These are phyloP conservation scores for Pocillopora verrucosa DNA, from an alignment of 64 coral and sea anemone species.

Conservation along the genomic window DNA sequence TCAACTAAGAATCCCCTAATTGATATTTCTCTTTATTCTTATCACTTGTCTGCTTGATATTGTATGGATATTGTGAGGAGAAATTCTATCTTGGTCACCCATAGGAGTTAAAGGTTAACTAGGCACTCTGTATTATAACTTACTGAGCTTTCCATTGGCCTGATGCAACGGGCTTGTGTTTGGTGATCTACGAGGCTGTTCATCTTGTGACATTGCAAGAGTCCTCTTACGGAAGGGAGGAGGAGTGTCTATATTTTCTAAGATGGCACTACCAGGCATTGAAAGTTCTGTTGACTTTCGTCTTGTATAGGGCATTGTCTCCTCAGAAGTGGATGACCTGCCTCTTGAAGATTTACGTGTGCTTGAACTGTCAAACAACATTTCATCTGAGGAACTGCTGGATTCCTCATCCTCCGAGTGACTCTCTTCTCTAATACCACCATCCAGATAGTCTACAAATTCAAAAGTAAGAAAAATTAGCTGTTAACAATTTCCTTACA, in stretches of 20 bases:
- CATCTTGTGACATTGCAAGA: background rate
- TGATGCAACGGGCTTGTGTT: background rate
- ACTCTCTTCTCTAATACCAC: slow-evolving; percentile 32
- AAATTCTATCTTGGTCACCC: no score
- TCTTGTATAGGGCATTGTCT: background rate
- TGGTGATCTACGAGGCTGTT: background rate
- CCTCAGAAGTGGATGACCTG: background rate
- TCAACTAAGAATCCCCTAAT: no score
- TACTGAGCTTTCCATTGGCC: background rate
- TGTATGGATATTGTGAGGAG: no score
- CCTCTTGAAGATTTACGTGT: background rate
- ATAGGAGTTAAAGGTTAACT: no score
- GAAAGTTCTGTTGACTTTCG: slow-evolving; percentile 6
- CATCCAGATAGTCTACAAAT: slow-evolving; percentile 39
- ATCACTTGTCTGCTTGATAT: no score
- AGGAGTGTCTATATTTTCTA: slow-evolving; percentile 29
- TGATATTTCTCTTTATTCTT: no score
- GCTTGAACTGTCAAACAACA: slow-evolving; percentile 50
- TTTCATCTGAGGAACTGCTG: slow-evolving; percentile 73
- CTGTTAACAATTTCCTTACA: no score
- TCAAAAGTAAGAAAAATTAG: background rate
- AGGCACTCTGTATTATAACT: background rate
- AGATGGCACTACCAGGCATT: slow-evolving; percentile 25
- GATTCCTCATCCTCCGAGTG: slow-evolving; percentile 67
- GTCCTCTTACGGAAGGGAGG: slow-evolving; percentile 38